A percentile compares a stretch with the other conserved stretches of the same genome.
Evolutionary conservation across 37 sponge, comb jelly and placozoan genomes (phyloP).

Genomic region (Chondrilla cf. caribensis): DNA sequence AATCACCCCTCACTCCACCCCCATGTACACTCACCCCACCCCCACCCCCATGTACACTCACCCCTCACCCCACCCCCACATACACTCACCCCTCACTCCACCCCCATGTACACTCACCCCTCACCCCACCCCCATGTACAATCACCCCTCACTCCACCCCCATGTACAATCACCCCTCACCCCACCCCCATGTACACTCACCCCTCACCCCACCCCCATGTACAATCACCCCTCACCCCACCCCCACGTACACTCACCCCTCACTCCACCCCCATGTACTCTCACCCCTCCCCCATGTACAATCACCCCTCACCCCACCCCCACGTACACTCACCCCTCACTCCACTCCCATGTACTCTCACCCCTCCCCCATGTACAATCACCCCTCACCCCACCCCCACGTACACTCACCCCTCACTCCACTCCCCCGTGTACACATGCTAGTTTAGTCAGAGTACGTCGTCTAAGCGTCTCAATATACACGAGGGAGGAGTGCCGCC

Average conservation of each 20-base stretch:
- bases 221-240: not conserved
- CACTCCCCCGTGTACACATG: not conserved
- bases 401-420: not conserved
- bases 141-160: not conserved
- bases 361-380: not conserved
- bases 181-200: not conserved
- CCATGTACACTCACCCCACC: too few species aligned
- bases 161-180: not conserved
- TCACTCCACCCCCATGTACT: not conserved
- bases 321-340: not conserved
- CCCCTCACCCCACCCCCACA: too few species aligned
- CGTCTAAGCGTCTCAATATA: conserved; percentile 33
- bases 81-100: not conserved
- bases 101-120: not conserved
- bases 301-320: not conserved
- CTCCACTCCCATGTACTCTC: not conserved
- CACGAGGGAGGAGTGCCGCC: conserved; percentile 81
- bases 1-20: too few species aligned
- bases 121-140: not conserved
- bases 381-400: not conserved
- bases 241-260: not conserved
- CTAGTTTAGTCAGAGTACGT: not conserved
- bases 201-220: conserved; percentile 1
- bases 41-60: too few species aligned
- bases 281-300: not conserved